A percentile compares a stretch with the other conserved stretches of the same genome.
phyloP scores from a whole-genome alignment of 2,113 vertebrate genomes.

The Channa maculata region DNA sequence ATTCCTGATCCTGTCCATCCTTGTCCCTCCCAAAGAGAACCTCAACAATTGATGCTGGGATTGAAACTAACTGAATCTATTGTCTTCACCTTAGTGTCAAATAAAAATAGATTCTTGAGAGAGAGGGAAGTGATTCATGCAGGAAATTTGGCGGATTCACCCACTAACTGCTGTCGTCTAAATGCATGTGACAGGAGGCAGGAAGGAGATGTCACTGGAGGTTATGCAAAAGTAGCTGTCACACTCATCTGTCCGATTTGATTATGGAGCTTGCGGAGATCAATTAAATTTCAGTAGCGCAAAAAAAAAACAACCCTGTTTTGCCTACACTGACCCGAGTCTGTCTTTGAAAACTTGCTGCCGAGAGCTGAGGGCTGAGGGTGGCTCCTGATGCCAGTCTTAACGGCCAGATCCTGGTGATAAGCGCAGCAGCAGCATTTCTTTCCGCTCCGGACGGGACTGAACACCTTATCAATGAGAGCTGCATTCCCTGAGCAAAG shows the following conservation, averaged over 20 bases:
- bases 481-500: not conserved
- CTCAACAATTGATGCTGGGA: not conserved
- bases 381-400: not conserved
- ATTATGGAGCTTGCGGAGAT: conserved; percentile 31
- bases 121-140: conserved; percentile 28
- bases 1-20: too few relatives aligned
- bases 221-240: conserved; percentile 37
- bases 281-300: conserved; percentile 6
- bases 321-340: not conserved
- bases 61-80: not conserved
- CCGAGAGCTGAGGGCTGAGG: not conserved
- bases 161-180: conserved; percentile 15
- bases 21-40: too few relatives aligned
- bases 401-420: conserved; percentile 21
- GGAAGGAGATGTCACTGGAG: conserved; percentile 22
- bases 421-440: conserved; percentile 7
- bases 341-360: not conserved
- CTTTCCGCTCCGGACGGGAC: conserved; percentile 19
- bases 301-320: too few relatives aligned
- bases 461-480: not conserved
- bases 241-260: conserved; percentile 36
- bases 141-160: conserved; percentile 28
- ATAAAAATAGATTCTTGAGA: conserved; percentile 12
- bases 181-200: conserved; percentile 54
- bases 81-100: conserved; percentile 9